phyloP scores from a whole-genome alignment of 2,113 vertebrate genomes.

The Marmota monax region DNA sequence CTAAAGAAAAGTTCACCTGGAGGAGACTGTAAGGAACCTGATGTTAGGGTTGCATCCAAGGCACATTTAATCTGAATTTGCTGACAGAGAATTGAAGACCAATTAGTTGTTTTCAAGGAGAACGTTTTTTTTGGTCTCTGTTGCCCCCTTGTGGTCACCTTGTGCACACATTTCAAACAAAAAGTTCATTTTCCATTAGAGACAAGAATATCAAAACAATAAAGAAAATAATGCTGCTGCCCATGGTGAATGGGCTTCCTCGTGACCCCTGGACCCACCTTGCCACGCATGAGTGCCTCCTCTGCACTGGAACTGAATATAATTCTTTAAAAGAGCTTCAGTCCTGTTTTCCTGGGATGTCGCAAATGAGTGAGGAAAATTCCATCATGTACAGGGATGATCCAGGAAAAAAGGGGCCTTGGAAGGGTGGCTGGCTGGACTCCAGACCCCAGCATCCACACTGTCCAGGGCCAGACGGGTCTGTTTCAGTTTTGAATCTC shows the following conservation, averaged over 20 bases:
- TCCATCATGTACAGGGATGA: background rate
- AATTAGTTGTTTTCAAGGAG: background rate
- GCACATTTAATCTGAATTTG: background rate
- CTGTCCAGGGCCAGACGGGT: background rate
- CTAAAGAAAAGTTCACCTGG: background rate
- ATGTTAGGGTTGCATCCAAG: background rate
- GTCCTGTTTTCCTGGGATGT: no score
- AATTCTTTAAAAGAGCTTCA: background rate
- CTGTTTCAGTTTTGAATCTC: background rate
- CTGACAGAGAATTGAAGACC: background rate
- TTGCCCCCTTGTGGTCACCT: conserved; percentile 21
- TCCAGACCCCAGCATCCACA: background rate
- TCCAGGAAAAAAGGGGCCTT: no score
- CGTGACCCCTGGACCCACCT: background rate
- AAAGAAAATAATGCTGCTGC: background rate
- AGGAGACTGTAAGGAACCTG: background rate
- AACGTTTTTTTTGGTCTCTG: background rate
- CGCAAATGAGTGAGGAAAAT: background rate
- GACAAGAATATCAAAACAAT: background rate
- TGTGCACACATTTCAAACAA: background rate
- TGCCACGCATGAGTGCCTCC: background rate
- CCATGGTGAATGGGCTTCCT: background rate
- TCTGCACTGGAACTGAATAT: background rate
- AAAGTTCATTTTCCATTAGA: background rate
- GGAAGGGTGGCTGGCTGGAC: no score